Base-by-base conservation (phyloP, 2,888 invertebrate species). In the Thalpophila matura region DNA sequence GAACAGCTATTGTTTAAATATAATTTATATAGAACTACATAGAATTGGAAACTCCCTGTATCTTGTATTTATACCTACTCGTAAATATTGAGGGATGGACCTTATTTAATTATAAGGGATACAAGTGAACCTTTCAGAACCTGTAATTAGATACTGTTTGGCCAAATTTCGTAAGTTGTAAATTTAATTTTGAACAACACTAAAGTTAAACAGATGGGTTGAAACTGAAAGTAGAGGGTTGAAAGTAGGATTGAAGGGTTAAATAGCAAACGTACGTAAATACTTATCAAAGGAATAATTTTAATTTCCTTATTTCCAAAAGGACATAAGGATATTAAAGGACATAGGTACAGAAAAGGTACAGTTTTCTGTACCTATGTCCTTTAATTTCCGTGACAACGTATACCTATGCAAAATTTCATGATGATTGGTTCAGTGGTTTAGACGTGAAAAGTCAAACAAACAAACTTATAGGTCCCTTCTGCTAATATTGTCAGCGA, bases 141-240 rank as follows among this genome's bases (percentile, higher is more conserved):
- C 56, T 70, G 74, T 80, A 74, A 80, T 77, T 80, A 74, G 67
- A 80, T 74, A 78, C 47, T 59, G 70, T 77, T 69, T 59, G 43
- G 20, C 12, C 3, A 46, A 67, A 58, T 62, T 65, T 54, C 7
- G 37, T 50, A 56, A 69, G 64, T 74, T 70, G 45, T 51, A 60
- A 77, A 78, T 70, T 80, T 20, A 61, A 70, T 80, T 74, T n/a
- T 63, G 49, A 57, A 43, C 38, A 55, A 51, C 38, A 72, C 38
- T 76, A 31, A 72, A 72, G 71, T 71, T 71, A 53, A 62, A 50
- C 49, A 37, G 35, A 71, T 26, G 53, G 43, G 54, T 50, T 42
- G 20, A 31, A 16, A 18, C 7, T 14, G 7, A 33, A 29, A 16
- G 26, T 26, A 14, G n/a, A n/a, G 20, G 42, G 5, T 54, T 47